Conservation (phyloP, 2,888 invertebrate genomes). For the Tortrix viridana region DNA sequence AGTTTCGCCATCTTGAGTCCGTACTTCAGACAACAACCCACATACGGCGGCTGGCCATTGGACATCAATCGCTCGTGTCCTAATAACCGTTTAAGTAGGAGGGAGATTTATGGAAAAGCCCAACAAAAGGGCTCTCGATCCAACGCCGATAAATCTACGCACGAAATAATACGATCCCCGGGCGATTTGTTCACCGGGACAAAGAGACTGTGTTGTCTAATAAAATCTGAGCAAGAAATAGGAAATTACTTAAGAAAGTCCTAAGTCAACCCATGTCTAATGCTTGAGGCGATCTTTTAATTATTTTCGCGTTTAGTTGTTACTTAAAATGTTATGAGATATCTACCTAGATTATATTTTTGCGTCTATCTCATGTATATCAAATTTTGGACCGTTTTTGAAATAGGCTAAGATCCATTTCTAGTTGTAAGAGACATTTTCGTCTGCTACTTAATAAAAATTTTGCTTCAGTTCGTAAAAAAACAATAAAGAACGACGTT, state of each 20-base stretch:
- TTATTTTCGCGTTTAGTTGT: too few relatives aligned
- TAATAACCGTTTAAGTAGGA: slow-evolving; percentile 81
- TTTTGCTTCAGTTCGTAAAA: too few relatives aligned
- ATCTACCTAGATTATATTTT: too few relatives aligned
- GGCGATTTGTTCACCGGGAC: slow-evolving; percentile 75
- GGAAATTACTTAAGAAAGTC: slow-evolving; percentile 18
- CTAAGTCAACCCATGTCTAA: neutral
- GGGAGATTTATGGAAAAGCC: slow-evolving; percentile 79
- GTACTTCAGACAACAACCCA: slow-evolving; percentile 12
- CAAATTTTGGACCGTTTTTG: too few relatives aligned
- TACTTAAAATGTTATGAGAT: too few relatives aligned
- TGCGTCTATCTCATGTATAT: too few relatives aligned
- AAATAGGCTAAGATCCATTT: too few relatives aligned
- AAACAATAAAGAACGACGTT: too few relatives aligned
- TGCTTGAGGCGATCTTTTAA: too few relatives aligned
- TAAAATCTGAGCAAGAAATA: slow-evolving; percentile 64
- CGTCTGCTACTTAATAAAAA: too few relatives aligned
- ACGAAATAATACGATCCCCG: slow-evolving; percentile 78
- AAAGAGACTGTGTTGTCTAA: slow-evolving; percentile 75
- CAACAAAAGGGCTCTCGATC: slow-evolving; percentile 76
- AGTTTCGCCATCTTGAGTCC: slow-evolving; percentile 4
- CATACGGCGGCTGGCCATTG: slow-evolving; percentile 44
- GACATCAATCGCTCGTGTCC: slow-evolving; percentile 76
- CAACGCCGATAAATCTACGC: slow-evolving; percentile 78
- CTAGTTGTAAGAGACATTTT: too few relatives aligned